Evolutionary conservation across 2,888 invertebrate species (phyloP).

Genomic region (Acrobasis suavella): DNA sequence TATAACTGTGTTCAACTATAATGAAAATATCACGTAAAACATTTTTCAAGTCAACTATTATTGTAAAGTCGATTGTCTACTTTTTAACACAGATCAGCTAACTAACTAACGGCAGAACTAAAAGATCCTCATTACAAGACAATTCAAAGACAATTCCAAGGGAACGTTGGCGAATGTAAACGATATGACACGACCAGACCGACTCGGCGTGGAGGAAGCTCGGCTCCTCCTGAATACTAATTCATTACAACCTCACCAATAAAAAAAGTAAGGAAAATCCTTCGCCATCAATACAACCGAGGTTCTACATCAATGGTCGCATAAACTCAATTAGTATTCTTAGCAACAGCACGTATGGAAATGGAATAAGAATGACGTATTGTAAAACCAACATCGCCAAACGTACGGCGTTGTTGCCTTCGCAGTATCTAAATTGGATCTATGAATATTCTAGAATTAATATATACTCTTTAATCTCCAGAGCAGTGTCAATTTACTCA

Average conservation of each 20-base stretch:
- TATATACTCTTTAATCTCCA: slow-evolving; percentile 31
- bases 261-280: slow-evolving; percentile 37
- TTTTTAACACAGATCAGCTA: not conserved
- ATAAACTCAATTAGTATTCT: slow-evolving; percentile 66
- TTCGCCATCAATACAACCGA: slow-evolving; percentile 36
- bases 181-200: slow-evolving; percentile 62
- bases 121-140: not conserved
- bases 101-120: not conserved
- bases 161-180: slow-evolving; percentile 53
- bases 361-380: slow-evolving; percentile 67
- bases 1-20: not conserved
- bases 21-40: not conserved
- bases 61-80: not conserved
- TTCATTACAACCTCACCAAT: slow-evolving; percentile 57
- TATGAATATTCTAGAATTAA: slow-evolving; percentile 44
- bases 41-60: not conserved
- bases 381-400: slow-evolving; percentile 66
- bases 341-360: slow-evolving; percentile 48
- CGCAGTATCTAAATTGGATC: slow-evolving; percentile 49
- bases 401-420: slow-evolving; percentile 50
- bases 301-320: slow-evolving; percentile 40
- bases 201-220: slow-evolving; percentile 58
- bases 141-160: slow-evolving; percentile 23
- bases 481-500: slow-evolving; percentile 42
- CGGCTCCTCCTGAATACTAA: slow-evolving; percentile 65